phyloP scores from a whole-genome alignment of 2,113 vertebrate genomes.

The Propithecus coquereli region DNA sequence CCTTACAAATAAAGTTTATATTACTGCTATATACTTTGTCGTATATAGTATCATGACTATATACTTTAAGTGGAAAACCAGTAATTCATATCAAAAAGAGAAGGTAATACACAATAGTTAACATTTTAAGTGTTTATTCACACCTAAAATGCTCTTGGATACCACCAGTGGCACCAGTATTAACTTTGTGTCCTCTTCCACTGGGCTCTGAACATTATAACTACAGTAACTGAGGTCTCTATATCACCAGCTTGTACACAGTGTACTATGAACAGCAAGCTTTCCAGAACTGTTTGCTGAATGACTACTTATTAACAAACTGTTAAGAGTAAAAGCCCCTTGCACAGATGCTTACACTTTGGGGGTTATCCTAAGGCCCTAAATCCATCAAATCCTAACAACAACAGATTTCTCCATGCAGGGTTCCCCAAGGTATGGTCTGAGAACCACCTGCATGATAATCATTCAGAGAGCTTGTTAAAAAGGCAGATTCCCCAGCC shows the following conservation, averaged over 20 bases:
- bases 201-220: not conserved
- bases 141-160: not conserved
- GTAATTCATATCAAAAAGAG: not conserved
- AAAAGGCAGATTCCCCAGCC: not conserved
- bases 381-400: not conserved
- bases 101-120: not conserved
- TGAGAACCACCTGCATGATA: not conserved
- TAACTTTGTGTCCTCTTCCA: not conserved
- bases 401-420: not conserved
- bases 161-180: no score
- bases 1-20: not conserved
- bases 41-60: not conserved
- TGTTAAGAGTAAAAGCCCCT: not conserved
- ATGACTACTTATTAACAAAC: not conserved
- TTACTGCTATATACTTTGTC: not conserved
- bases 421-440: not conserved
- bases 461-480: not conserved
- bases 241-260: not conserved
- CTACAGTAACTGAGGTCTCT: accelerated
- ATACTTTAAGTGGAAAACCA: not conserved
- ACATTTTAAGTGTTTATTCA: not conserved
- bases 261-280: not conserved
- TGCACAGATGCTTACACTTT: not conserved
- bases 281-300: not conserved
- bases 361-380: not conserved